Evolutionary conservation across 2,888 invertebrate species (phyloP).

Genomic region (Chesias legatella): DNA sequence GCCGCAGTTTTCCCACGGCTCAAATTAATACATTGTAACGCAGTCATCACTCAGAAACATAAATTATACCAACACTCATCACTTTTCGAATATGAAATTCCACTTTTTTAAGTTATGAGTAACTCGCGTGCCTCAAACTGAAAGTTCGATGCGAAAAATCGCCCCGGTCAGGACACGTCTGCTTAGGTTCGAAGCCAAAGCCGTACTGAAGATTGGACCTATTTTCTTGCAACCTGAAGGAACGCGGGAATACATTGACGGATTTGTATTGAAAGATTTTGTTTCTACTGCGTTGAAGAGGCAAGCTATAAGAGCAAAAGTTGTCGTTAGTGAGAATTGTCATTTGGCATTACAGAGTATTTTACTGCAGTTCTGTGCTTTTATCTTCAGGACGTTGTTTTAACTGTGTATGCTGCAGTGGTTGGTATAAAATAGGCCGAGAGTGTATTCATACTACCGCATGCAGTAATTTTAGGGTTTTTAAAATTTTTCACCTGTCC

Average conservation of each 20-base stretch:
- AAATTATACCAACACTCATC: conserved; percentile 28
- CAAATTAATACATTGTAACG: conserved; percentile 32
- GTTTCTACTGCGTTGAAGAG: no score
- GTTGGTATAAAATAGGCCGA: no score
- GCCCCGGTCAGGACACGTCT: conserved; percentile 42
- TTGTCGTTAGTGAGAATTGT: no score
- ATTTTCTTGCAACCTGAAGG: conserved; percentile 26
- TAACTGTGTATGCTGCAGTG: no score
- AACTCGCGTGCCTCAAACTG: conserved; percentile 34
- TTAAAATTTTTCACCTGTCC: no score
- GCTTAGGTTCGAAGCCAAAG: conserved; percentile 57
- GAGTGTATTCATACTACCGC: no score
- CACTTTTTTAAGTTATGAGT: conserved; percentile 24
- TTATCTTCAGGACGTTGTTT: no score
- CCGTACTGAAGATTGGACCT: conserved; percentile 49
- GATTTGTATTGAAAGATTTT: conserved; percentile 9
- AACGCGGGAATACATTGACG: conserved; percentile 22
- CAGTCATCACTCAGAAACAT: conserved; percentile 38
- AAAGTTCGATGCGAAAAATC: conserved; percentile 58
- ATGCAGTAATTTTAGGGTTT: no score
- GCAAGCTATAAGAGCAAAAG: no score
- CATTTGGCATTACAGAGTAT: no score
- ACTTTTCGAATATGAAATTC: conserved; percentile 32
- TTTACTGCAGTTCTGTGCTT: no score
- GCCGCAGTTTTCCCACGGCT: conserved; percentile 35